A percentile compares a stretch with the other conserved stretches of the same genome.
These are phyloP conservation scores for Drosophila kanapiae DNA, from an alignment of 1,140 invertebrate genomes.

Conservation along the genomic window DNA sequence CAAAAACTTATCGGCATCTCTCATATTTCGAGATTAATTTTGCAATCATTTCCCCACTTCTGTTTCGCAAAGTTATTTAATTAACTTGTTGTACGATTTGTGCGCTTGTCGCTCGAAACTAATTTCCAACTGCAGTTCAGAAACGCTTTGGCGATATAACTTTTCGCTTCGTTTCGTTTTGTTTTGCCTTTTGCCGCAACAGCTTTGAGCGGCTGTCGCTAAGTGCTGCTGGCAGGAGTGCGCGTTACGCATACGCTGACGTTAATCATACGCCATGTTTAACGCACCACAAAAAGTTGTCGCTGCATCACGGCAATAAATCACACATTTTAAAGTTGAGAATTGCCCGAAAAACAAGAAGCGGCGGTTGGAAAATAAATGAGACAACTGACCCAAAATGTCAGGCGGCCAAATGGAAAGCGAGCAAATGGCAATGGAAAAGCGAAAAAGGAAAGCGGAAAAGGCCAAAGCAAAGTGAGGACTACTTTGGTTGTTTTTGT, in stretches of 20 bases:
- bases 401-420: slow-evolving; percentile 48
- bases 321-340: slow-evolving; percentile 70
- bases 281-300: slow-evolving; percentile 66
- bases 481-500: not conserved
- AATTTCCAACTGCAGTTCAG: slow-evolving; percentile 51
- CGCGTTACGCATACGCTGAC: slow-evolving; percentile 74
- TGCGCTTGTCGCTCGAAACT: slow-evolving; percentile 42
- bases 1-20: slow-evolving; percentile 10
- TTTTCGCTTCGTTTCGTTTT: slow-evolving; percentile 34
- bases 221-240: slow-evolving; percentile 32
- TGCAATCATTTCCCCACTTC: slow-evolving; percentile 12
- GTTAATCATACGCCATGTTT: slow-evolving; percentile 83
- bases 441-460: slow-evolving; percentile 55
- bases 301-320: slow-evolving; percentile 65
- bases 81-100: slow-evolving; percentile 47
- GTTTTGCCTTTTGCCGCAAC: slow-evolving; percentile 16
- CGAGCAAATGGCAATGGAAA: slow-evolving; percentile 32
- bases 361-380: slow-evolving; percentile 65
- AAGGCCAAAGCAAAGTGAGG: slow-evolving; percentile 44
- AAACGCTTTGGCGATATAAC: slow-evolving; percentile 37
- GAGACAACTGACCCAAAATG: slow-evolving; percentile 81
- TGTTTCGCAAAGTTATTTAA: slow-evolving; percentile 42
- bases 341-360: slow-evolving; percentile 17
- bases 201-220: slow-evolving; percentile 38
- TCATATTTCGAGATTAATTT: slow-evolving; percentile 15